These are phyloP conservation scores for Montipora sp. DNA, from an alignment of 64 coral and sea anemone genomes.

Conservation along the genomic window DNA sequence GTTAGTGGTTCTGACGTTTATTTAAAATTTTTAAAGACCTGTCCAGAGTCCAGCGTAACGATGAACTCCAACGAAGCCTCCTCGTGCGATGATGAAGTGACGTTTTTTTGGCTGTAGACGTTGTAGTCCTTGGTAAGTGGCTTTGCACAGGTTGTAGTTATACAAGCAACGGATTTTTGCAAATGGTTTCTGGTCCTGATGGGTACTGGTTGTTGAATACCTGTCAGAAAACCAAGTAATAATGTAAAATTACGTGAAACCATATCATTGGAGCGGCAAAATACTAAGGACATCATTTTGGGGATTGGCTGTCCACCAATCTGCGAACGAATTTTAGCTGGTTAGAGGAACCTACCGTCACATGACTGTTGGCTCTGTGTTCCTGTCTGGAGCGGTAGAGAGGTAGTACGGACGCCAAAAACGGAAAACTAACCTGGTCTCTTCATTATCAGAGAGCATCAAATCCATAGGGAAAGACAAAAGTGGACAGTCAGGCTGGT, in stretches of 20 bases:
- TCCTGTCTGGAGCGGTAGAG: background rate
- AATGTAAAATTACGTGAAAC: background rate
- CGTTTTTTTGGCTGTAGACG: slow-evolving; percentile 55
- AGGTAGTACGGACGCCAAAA: too few relatives aligned
- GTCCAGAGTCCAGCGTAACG: slow-evolving; percentile 83
- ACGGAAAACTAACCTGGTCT: slow-evolving; percentile 44
- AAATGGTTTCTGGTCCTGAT: slow-evolving; percentile 73
- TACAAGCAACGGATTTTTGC: slow-evolving; percentile 81
- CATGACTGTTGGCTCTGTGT: background rate
- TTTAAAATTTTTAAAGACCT: background rate
- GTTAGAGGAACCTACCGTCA: background rate
- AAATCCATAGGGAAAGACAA: slow-evolving; percentile 85
- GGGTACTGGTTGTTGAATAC: slow-evolving; percentile 26
- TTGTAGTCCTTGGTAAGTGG: slow-evolving; percentile 70
- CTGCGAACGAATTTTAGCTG: background rate
- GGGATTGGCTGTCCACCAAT: background rate
- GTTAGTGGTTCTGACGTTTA: background rate
- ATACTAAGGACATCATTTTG: background rate
- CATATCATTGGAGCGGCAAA: background rate
- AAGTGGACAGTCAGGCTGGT: slow-evolving; percentile 65
- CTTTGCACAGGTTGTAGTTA: slow-evolving; percentile 80
- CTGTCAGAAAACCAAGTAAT: background rate
- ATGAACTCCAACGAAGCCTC: slow-evolving; percentile 81
- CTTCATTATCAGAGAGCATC: slow-evolving; percentile 80
- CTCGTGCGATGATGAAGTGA: slow-evolving; percentile 81